Base-by-base conservation (phyloP, 2,113 vertebrate genomes). In the Calypte anna region DNA sequence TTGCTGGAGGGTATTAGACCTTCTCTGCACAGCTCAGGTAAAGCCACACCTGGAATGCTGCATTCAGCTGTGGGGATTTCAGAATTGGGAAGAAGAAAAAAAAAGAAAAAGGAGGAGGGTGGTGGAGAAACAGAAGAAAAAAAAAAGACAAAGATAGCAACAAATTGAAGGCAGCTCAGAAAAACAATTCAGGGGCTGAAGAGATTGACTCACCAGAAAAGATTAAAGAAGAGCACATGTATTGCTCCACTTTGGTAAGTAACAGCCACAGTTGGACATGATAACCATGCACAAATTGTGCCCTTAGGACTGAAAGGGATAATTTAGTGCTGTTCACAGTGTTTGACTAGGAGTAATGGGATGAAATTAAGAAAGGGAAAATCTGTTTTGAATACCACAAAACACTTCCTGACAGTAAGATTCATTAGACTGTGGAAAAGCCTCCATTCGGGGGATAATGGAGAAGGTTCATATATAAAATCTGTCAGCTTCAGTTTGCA, bases 311-410 rank as follows among this genome's bases (percentile, higher is more conserved):
- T 80, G 70, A 93, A 85, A 91, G 21, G 91, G 64, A 96, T 93
- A 93, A 96, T 94, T 96, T 88, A 97, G 53, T 90, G 94, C 64
- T 90, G 88, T 91, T 95, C 91, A 78, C 75, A 93, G 76, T 93
- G 85, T 91, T 95, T 94, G 85, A 94, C 93, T 96, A 88, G 82
- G 75, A 95, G 85, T 90, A 94, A 96, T 95, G 82, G 93, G 94
- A 95, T 86, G 63, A 95, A 95, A 95, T 95, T 94, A 95, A 95
- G 89, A 94, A 76, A 92, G 78, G 50, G 69, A 93, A 94, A 94
- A 96, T 93, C 93, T 95, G 93, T 87, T 95, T 94, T 95, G 82
- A 95, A 95, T 95, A 95, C 90, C 93, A 86, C 75, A 92, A 95
- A 96, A 96, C 87, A 63, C 68, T 19, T 94, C 87, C 93, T 93